Percentiles rank a stretch among this genome's conserved stretches.
These are phyloP conservation scores for Hoplodrina ambigua DNA, from an alignment of 2,888 invertebrate genomes.

Conservation along the genomic window DNA sequence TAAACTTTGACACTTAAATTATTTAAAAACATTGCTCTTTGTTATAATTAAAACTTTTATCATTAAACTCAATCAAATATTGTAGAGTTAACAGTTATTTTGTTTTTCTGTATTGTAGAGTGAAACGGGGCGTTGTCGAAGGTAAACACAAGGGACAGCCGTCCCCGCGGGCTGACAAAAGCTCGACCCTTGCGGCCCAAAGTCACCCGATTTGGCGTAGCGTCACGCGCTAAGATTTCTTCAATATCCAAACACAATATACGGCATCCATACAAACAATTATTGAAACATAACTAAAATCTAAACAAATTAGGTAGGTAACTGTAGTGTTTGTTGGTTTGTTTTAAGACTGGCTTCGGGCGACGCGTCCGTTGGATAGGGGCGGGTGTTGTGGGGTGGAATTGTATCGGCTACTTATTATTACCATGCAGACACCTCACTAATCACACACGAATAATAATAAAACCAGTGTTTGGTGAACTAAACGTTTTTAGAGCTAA, in stretches of 20 bases:
- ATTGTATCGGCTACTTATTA: conserved; percentile 82
- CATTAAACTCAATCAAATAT: conserved; percentile 40
- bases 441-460: conserved; percentile 74
- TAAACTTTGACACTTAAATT: background rate
- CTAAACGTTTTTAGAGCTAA: conserved; percentile 68
- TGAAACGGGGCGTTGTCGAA: conserved; percentile 76
- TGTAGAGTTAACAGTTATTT: conserved; percentile 36
- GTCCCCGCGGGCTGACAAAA: conserved; percentile 75
- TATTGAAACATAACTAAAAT: conserved; percentile 58
- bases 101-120: conserved; percentile 68
- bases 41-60: conserved; percentile 12
- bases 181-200: conserved; percentile 75
- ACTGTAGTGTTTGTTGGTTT: conserved; percentile 64
- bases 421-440: conserved; percentile 79
- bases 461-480: conserved; percentile 68
- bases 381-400: conserved; percentile 73
- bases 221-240: conserved; percentile 71
- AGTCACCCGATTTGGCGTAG: conserved; percentile 61
- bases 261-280: conserved; percentile 25
- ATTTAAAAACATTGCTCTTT: background rate
- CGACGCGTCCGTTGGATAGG: conserved; percentile 73
- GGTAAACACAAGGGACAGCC: conserved; percentile 76
- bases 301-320: conserved; percentile 63
- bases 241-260: conserved; percentile 56
- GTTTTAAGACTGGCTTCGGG: conserved; percentile 70